Base-by-base conservation (phyloP, 2,797 vertebrate species). In the Tachyglossus aculeatus region DNA sequence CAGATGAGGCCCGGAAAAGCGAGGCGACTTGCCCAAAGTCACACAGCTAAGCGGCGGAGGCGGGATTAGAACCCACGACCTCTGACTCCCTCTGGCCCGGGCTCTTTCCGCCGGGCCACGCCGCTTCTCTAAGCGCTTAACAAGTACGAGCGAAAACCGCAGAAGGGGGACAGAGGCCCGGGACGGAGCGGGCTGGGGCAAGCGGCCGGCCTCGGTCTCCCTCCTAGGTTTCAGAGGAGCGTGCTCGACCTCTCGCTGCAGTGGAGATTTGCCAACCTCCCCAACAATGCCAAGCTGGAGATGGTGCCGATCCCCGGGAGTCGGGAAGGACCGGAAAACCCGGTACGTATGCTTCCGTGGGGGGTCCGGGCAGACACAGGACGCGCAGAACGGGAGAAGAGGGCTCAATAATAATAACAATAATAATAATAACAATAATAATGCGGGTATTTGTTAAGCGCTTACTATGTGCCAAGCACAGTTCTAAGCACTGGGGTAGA, bases 281-380 rank as follows among this genome's bases (percentile, higher is more conserved):
- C 97, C 64, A 99, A 99, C 88, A 98, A 99, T 76, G 98, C 97
- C 75, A 99, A 98, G 84, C 90, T 99, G 88, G 98, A 99, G 89
- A 94, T 99, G 92, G 97, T 99, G 88, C 91, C 94, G 10, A 86
- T 92, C 58, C 82, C 91, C 31, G 91, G 87, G 39, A 94, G 91
- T 50, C 93, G 91, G 32, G 67, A 64, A n/a, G 92, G 65, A 69
- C 12, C 53, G 1, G 92, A 93, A 67, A 90, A 84, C 80, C 88
- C 70, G 92, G 98, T 99, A 80, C 9, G 96, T 82, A 60, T 11
- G 0, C 43, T 45, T 24, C 0, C 0, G 7, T n/a, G 38, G 2
- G 2, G 15, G 11, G 8, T 12, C 14, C 3, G 2, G 21, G n/a
- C n/a, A n/a, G n/a, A n/a, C n/a, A n/a, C n/a, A n/a, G n/a, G n/a